Evolutionary conservation across 1,140 invertebrate genomes (phyloP).

Genomic region (Micrasema minimum): DNA sequence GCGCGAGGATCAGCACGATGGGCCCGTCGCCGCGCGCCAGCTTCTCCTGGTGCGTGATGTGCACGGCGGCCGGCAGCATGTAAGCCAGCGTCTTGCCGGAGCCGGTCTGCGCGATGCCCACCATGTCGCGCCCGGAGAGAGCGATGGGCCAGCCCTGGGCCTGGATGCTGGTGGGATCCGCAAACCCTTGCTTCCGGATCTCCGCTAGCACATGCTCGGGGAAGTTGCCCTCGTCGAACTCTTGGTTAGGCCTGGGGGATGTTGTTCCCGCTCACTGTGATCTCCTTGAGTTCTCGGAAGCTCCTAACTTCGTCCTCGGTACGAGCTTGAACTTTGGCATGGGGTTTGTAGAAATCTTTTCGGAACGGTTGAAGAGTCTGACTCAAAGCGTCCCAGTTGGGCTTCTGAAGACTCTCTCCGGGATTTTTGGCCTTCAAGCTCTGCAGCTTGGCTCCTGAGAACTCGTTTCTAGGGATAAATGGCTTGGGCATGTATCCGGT

Average conservation of each 20-base stretch:
- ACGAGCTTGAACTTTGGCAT: slow-evolving; percentile 78
- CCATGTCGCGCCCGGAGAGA: slow-evolving; percentile 89
- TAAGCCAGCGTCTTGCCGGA: slow-evolving; percentile 91
- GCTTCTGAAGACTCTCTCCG: slow-evolving; percentile 83
- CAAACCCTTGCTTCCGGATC: slow-evolving; percentile 85
- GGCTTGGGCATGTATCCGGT: slow-evolving; percentile 58
- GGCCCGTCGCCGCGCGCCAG: slow-evolving; percentile 86
- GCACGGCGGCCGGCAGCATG: slow-evolving; percentile 82
- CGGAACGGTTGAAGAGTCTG: slow-evolving; percentile 81
- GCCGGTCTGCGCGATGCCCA: slow-evolving; percentile 95
- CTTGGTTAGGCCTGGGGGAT: slow-evolving; percentile 87
- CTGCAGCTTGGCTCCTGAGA: slow-evolving; percentile 68
- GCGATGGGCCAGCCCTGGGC: slow-evolving; percentile 94
- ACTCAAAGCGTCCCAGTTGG: slow-evolving; percentile 80
- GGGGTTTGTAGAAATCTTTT: slow-evolving; percentile 93
- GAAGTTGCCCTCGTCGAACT: slow-evolving; percentile 90
- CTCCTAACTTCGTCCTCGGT: slow-evolving; percentile 78
- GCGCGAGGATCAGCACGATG: slow-evolving; percentile 92
- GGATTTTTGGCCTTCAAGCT: slow-evolving; percentile 76
- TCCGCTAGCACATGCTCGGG: slow-evolving; percentile 84
- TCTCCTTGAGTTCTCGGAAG: slow-evolving; percentile 80
- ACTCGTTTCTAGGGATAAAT: slow-evolving; percentile 60
- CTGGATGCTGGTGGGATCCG: slow-evolving; percentile 88
- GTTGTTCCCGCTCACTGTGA: slow-evolving; percentile 86
- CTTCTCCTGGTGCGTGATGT: slow-evolving; percentile 78